phyloP scores from a whole-genome alignment of 2,113 vertebrate species.

The Rhineura floridana region DNA sequence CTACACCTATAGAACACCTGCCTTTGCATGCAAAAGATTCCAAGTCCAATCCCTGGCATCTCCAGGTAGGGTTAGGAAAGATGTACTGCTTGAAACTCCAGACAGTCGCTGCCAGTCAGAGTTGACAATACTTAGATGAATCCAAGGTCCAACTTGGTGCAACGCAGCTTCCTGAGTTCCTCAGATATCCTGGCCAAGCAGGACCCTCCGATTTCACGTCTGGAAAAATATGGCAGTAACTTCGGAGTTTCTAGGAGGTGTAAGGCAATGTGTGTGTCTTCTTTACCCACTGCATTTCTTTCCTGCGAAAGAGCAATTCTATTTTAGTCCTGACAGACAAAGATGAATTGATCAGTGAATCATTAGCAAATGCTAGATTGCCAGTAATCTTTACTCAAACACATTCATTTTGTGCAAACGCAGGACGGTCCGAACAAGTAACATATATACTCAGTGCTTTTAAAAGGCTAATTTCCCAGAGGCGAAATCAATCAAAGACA shows the following conservation, averaged over 20 bases:
- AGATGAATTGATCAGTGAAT: slow-evolving; percentile 31
- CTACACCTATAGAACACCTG: no score
- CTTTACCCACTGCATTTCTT: background rate
- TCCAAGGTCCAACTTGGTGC: background rate
- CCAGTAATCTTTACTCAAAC: slow-evolving; percentile 19
- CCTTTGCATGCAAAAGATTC: no score
- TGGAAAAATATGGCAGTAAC: background rate
- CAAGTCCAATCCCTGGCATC: no score
- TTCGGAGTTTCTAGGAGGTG: background rate
- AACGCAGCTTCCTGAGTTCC: background rate
- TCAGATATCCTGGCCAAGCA: slow-evolving; percentile 32
- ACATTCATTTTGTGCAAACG: slow-evolving; percentile 21
- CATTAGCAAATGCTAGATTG: slow-evolving; percentile 19
- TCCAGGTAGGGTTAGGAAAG: no score
- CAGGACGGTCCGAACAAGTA: slow-evolving; percentile 8
- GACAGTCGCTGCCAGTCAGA: no score
- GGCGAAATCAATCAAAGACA: slow-evolving; percentile 11
- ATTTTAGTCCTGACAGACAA: background rate
- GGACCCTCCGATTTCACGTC: background rate
- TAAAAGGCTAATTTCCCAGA: slow-evolving; percentile 35
- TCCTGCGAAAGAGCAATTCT: slow-evolving; percentile 14
- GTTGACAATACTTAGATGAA: background rate
- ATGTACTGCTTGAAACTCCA: no score
- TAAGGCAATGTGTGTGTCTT: background rate
- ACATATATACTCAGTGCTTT: slow-evolving; percentile 20